These are phyloP conservation scores for Dreissena rostriformis DNA, from an alignment of 1,140 invertebrate genomes.

Conservation along the genomic window DNA sequence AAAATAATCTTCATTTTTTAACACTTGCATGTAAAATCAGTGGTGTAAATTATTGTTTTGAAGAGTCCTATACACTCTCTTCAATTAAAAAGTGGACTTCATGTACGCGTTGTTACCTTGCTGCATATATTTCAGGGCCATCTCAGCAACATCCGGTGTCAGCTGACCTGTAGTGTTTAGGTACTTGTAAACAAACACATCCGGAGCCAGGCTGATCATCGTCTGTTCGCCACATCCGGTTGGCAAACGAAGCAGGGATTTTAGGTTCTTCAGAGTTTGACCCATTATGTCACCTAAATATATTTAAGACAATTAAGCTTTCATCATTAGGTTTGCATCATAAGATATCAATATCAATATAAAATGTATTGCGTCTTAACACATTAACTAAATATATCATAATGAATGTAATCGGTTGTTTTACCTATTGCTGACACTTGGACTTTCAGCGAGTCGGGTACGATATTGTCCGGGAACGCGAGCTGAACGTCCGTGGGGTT, in stretches of 20 bases:
- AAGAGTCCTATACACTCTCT: not conserved
- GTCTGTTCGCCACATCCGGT: conserved; percentile 94
- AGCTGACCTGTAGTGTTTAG: conserved; percentile 87
- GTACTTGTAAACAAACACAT: conserved; percentile 93
- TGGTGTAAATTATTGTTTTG: not conserved
- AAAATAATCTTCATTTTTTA: not conserved
- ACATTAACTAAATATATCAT: no score
- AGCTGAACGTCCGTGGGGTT: conserved; percentile 13
- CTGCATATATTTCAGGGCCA: conserved; percentile 89
- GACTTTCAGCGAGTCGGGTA: conserved; percentile 37
- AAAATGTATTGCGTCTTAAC: no score
- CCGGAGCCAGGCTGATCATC: conserved; percentile 95
- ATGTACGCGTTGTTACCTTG: conserved; percentile 81
- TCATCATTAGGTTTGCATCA: no score
- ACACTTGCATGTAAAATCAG: not conserved
- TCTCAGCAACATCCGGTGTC: conserved; percentile 86
- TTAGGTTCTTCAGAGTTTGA: conserved; percentile 60
- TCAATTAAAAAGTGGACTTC: not conserved
- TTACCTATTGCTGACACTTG: conserved; percentile 37
- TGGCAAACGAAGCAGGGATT: conserved; percentile 66
- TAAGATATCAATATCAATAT: no score
- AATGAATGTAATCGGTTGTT: not conserved
- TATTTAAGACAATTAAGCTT: not conserved
- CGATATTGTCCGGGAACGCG: conserved; percentile 32
- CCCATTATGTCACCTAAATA: conserved; percentile 68